A percentile compares a stretch with the other conserved stretches of the same genome.
These are phyloP conservation scores for Erebia ligea DNA, from an alignment of 2,888 invertebrate genomes.

Conservation along the genomic window DNA sequence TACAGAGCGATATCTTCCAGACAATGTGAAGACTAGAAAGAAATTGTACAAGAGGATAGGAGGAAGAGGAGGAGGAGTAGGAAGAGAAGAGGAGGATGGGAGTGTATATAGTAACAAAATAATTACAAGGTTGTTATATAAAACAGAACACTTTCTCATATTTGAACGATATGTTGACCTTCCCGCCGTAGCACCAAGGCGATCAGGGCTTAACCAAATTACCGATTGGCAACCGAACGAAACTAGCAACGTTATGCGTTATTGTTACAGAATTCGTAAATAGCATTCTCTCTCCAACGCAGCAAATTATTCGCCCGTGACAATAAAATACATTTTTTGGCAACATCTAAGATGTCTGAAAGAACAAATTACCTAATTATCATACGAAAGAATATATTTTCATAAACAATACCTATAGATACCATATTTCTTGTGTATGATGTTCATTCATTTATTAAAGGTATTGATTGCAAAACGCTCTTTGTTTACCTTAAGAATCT, in stretches of 20 bases:
- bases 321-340: slow-evolving; percentile 46
- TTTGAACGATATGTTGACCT: not conserved
- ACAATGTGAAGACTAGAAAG: too few species aligned
- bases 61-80: too few species aligned
- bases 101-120: too few species aligned
- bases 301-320: slow-evolving; percentile 17
- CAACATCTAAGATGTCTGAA: slow-evolving; percentile 48
- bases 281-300: slow-evolving; percentile 27
- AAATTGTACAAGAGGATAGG: too few species aligned
- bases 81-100: too few species aligned
- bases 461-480: too few species aligned
- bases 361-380: slow-evolving; percentile 64
- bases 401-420: not conserved
- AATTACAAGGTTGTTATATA: too few species aligned
- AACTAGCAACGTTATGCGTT: slow-evolving; percentile 53
- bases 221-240: slow-evolving; percentile 68
- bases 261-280: slow-evolving; percentile 52
- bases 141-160: not conserved
- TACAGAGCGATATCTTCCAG: too few species aligned
- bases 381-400: slow-evolving; percentile 30
- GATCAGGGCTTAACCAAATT: slow-evolving; percentile 50
- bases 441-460: not conserved
- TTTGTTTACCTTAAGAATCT: too few species aligned
- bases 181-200: slow-evolving; percentile 38
- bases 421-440: too few species aligned